Evolutionary conservation across 2,888 invertebrate genomes (phyloP), one percentile per base, ranked within the genome.

Genomic region (Epiblema foenella): DNA sequence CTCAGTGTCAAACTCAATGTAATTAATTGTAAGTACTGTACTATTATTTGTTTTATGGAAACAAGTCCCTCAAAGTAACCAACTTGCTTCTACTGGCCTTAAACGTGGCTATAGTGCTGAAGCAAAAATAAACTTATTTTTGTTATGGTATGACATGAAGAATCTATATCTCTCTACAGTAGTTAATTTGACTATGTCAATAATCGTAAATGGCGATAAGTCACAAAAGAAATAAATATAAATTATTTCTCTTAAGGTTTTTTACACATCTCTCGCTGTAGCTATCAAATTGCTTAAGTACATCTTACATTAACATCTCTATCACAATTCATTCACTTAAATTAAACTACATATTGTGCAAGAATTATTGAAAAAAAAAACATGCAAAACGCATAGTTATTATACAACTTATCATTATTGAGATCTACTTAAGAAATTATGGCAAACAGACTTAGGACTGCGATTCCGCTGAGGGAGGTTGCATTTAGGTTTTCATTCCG

Each of bases 381-480:
- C 29, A 63, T 66, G 65, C 24, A 58, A 70, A 37, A 46, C 59
- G 70, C 70, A 68, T 51, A 24, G 51, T 37, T 49, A 70, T 64
- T 83, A 83, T 77, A 82, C 77, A 82, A 83, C 89, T 89, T 89
- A 89, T 76, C 77, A 80, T 81, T 91, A 91, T 83, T 90, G 91
- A 91, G 91, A 91, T 91, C 91, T 89, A 84, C 82, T 85, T 83
- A 86, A 86, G 52, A 86, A 81, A 75, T 85, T 86, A 89, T 89
- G 90, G 89, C 89, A 87, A 84, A 83, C 75, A 80, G 79, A 77
- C 78, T 73, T 67, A 17, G 67, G 49, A 56, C 56, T 54, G 64
- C 64, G 64, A 54, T 64, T 52, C 15, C 11, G 15, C 4, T 11
- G 4, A 37, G 2, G 11, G n/a, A 17, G 5, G n/a, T n/a, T 17